These are phyloP conservation scores for Zeus faber DNA, from an alignment of 2,113 vertebrate genomes.

Conservation along the genomic window DNA sequence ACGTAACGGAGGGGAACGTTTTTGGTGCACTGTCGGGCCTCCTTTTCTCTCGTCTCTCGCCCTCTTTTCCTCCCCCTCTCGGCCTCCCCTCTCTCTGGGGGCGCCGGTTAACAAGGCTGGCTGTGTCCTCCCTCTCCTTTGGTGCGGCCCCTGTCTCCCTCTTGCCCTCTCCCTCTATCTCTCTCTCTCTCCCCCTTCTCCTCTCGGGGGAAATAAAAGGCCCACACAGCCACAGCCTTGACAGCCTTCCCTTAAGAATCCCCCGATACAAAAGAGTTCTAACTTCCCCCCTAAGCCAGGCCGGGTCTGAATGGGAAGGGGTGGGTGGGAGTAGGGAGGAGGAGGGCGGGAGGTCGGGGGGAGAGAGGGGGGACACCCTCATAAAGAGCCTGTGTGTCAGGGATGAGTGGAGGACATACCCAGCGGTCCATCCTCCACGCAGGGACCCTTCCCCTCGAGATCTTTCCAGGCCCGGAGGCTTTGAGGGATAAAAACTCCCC, in stretches of 20 bases:
- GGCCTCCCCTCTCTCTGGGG: constrained; percentile 51
- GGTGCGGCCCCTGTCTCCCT: constrained; percentile 38
- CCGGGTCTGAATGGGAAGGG: constrained; percentile 69
- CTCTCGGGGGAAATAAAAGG: constrained; percentile 66
- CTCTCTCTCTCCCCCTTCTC: constrained; percentile 48
- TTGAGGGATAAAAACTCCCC: no score
- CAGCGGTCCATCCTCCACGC: constrained; percentile 36
- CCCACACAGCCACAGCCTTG: constrained; percentile 78
- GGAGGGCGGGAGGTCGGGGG: constrained; percentile 47
- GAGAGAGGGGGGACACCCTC: constrained; percentile 61
- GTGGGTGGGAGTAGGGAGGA: constrained; percentile 67
- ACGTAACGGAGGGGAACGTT: constrained; percentile 62
- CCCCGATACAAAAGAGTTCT: constrained; percentile 66
- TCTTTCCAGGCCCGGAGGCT: not conserved
- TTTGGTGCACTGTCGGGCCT: constrained; percentile 37
- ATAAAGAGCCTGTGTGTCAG: constrained; percentile 76
- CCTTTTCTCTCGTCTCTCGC: constrained; percentile 30
- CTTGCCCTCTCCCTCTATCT: constrained; percentile 51
- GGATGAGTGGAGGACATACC: constrained; percentile 54
- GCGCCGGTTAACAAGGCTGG: constrained; percentile 65
- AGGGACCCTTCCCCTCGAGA: constrained; percentile 48
- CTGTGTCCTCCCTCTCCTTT: constrained; percentile 74
- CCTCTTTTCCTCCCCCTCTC: constrained; percentile 44
- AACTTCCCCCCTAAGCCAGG: constrained; percentile 62
- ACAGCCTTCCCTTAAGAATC: constrained; percentile 74